phyloP scores from a whole-genome alignment of 2,113 vertebrate genomes.

The Micronisus gabar region DNA sequence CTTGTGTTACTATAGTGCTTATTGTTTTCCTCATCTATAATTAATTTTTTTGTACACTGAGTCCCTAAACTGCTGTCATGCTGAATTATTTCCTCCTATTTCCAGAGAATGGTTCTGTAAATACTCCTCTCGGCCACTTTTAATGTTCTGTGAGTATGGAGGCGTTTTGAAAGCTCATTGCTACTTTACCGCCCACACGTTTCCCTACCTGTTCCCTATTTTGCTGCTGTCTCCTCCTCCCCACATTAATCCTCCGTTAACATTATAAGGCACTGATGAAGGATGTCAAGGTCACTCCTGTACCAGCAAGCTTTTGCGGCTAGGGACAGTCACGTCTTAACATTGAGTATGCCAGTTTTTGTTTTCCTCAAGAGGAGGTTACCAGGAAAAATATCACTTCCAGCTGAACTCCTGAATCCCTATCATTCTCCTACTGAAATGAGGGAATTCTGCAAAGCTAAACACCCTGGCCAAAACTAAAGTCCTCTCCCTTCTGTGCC shows the following conservation, averaged over 20 bases:
- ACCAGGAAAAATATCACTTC: not conserved
- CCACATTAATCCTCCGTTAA: not conserved
- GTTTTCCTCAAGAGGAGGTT: not conserved
- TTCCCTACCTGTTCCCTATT: not conserved
- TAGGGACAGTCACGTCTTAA: not conserved
- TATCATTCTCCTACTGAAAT: not conserved
- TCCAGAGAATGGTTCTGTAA: slow-evolving; percentile 15
- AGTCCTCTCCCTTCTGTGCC: not conserved
- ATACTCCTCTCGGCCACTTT: not conserved
- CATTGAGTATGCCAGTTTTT: not conserved
- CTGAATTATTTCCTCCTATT: slow-evolving; percentile 18
- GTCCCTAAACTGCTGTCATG: not conserved
- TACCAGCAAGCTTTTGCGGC: not conserved
- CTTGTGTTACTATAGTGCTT: not conserved
- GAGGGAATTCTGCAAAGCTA: not conserved
- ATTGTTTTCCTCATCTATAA: not conserved
- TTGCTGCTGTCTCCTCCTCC: not conserved
- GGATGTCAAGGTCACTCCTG: slow-evolving; percentile 36
- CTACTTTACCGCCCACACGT: slow-evolving; percentile 15
- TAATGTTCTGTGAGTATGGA: not conserved
- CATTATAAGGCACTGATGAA: not conserved
- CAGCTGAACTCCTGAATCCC: not conserved
- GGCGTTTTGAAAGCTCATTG: slow-evolving; percentile 1
- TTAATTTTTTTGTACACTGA: not conserved
- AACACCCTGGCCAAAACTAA: not conserved